Conservation (phyloP, 1,140 invertebrate genomes). For the Brachionus manjavacas region DNA sequence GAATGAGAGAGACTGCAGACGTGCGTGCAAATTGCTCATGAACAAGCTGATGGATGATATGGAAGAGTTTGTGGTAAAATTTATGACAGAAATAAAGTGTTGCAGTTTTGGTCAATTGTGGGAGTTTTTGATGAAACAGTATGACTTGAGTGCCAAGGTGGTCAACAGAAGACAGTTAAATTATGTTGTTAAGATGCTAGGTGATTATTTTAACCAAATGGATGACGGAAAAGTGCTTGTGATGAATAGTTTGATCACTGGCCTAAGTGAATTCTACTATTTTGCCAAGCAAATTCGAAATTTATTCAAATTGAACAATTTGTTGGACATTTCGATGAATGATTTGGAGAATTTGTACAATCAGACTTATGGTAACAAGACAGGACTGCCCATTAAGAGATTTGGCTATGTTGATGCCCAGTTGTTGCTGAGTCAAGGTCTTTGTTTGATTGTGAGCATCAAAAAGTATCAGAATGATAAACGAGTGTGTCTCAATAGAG, state of each 20-base stretch:
- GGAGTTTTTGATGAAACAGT: conserved; percentile 7
- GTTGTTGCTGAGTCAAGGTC: conserved; percentile 31
- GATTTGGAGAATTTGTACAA: conserved; percentile 26
- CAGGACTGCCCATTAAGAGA: conserved; percentile 6
- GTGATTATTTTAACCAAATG: conserved; percentile 11
- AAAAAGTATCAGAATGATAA: conserved; percentile 37
- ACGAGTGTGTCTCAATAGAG: conserved; percentile 21
- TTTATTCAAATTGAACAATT: conserved; percentile 30
- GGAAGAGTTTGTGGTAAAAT: not conserved
- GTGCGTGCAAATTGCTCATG: not conserved
- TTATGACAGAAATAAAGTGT: not conserved
- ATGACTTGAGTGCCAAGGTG: not conserved
- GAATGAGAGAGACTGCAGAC: conserved; percentile 4
- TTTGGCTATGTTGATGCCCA: conserved; percentile 21
- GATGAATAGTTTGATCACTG: not conserved
- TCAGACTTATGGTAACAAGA: not conserved
- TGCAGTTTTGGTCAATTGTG: not conserved
- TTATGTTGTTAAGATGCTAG: not conserved
- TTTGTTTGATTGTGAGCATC: conserved; percentile 7
- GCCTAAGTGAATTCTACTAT: conserved; percentile 29
- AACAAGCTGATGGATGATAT: conserved; percentile 31
- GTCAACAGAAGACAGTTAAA: not conserved
- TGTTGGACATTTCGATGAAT: not conserved
- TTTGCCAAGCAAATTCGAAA: conserved; percentile 16
- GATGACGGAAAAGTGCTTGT: not conserved